phyloP scores from a whole-genome alignment of 2,888 invertebrate genomes.

The Thymelicus acteon region DNA sequence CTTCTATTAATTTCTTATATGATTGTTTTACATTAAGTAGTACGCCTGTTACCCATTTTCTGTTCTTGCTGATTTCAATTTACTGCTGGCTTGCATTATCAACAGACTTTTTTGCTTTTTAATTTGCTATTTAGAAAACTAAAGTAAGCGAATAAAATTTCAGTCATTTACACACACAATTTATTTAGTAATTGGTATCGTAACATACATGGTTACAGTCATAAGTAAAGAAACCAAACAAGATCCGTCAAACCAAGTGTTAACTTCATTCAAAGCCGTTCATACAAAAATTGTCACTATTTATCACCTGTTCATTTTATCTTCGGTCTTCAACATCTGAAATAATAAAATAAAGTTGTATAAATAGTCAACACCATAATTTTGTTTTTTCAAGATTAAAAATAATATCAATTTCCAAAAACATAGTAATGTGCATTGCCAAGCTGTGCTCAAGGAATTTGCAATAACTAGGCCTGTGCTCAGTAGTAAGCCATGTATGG shows the following conservation, averaged over 20 bases:
- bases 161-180: slow-evolving; percentile 18
- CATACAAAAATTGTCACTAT: slow-evolving; percentile 39
- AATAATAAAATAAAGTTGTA: slow-evolving; percentile 46
- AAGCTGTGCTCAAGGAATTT: no score
- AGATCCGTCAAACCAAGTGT: slow-evolving; percentile 25
- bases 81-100: no score
- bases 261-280: slow-evolving; percentile 25
- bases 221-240: slow-evolving; percentile 23
- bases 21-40: no score
- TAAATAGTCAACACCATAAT: not conserved
- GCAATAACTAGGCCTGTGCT: no score
- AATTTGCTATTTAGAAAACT: not conserved
- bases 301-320: slow-evolving; percentile 48
- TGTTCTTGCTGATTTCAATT: no score
- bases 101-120: no score
- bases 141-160: not conserved
- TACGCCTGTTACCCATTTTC: no score
- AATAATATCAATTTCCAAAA: no score
- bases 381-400: no score
- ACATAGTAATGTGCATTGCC: no score
- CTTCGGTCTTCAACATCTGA: slow-evolving; percentile 80
- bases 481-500: no score
- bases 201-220: slow-evolving; percentile 23
- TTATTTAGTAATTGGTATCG: slow-evolving; percentile 25
- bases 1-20: no score